Evolutionary conservation across 2,113 vertebrate genomes (phyloP).

Genomic region (Sinosuthora webbiana): DNA sequence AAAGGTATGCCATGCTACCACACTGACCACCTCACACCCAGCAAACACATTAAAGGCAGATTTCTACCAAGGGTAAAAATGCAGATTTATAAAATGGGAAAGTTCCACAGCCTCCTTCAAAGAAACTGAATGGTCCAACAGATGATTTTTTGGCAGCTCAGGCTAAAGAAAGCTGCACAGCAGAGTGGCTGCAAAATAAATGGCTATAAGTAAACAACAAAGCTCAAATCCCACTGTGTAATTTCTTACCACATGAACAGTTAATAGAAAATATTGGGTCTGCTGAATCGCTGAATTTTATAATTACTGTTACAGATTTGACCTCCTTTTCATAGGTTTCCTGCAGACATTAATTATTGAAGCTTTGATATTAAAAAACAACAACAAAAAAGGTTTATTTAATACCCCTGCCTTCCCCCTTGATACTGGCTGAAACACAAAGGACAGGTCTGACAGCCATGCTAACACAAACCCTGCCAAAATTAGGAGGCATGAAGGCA

Average conservation of each 20-base stretch:
- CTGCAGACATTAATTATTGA: slow-evolving; percentile 15
- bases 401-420: neutral
- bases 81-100: neutral
- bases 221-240: neutral
- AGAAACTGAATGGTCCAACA: neutral
- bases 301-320: slow-evolving; percentile 16
- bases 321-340: slow-evolving; percentile 13
- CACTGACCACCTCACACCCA: neutral
- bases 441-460: neutral
- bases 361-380: slow-evolving; percentile 11
- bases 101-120: neutral
- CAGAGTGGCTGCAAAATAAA: neutral
- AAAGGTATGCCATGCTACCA: neutral
- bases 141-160: neutral
- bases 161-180: neutral
- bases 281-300: slow-evolving; percentile 3
- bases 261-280: neutral
- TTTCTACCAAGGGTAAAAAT: neutral
- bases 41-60: neutral
- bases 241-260: neutral
- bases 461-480: neutral
- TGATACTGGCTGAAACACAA: neutral
- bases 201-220: neutral
- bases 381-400: neutral
- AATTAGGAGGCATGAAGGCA: slow-evolving; percentile 25